phyloP scores from a whole-genome alignment of 2,888 invertebrate genomes.

The Lasioglossum calceatum region DNA sequence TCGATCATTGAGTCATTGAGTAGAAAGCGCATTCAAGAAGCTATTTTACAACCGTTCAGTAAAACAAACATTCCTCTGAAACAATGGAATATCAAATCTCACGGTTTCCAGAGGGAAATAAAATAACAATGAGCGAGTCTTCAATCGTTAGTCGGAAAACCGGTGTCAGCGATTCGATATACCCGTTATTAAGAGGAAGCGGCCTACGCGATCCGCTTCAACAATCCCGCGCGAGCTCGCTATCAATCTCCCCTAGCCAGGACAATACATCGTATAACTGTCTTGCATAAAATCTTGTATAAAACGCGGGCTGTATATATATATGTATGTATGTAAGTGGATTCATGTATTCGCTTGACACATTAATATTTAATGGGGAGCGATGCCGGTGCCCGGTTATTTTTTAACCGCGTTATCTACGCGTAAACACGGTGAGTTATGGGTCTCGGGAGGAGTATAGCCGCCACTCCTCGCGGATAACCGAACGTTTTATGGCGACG shows the following conservation, averaged over 20 bases:
- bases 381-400: conserved; percentile 33
- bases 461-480: conserved; percentile 48
- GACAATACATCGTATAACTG: conserved; percentile 45
- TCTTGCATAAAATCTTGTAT: conserved; percentile 33
- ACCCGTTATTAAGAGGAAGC: conserved; percentile 2
- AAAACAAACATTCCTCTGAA: background rate
- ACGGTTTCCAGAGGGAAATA: background rate
- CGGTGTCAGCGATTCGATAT: conserved; percentile 1
- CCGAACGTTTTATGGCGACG: conserved; percentile 57
- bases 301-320: conserved; percentile 13
- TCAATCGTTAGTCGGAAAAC: background rate
- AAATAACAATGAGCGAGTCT: background rate
- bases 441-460: conserved; percentile 37
- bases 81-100: conserved; percentile 2
- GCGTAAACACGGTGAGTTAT: conserved; percentile 67
- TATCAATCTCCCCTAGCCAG: conserved; percentile 23
- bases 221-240: conserved; percentile 8
- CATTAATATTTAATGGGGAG: conserved; percentile 71
- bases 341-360: conserved; percentile 59
- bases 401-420: conserved; percentile 63
- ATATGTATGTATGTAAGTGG: conserved; percentile 41
- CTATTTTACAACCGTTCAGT: background rate
- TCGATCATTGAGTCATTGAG: background rate
- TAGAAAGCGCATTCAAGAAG: background rate
- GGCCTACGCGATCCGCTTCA: conserved; percentile 29